Evolutionary conservation across 2,888 invertebrate genomes (phyloP).

Genomic region (Amphipyra tragopoginis): DNA sequence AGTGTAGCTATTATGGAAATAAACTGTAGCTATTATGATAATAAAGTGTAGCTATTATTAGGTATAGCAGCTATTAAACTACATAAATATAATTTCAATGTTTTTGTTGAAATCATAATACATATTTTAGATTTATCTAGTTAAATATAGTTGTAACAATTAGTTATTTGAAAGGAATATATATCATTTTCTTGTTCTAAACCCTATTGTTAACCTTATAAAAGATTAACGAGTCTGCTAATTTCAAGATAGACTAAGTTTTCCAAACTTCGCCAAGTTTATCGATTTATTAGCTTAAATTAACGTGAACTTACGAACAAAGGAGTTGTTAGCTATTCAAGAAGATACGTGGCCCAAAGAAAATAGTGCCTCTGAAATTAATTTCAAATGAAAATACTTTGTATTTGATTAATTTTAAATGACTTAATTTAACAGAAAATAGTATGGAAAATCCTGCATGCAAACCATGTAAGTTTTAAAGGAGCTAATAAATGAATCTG

Average conservation of each 20-base stretch:
- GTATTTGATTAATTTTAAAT: slow-evolving; percentile 4
- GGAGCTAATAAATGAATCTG: slow-evolving; percentile 32
- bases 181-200: slow-evolving; percentile 22
- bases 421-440: slow-evolving; percentile 11
- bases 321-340: not conserved
- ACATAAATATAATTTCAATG: slow-evolving; percentile 20
- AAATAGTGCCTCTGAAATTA: slow-evolving; percentile 30
- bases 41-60: slow-evolving; percentile 28
- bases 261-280: slow-evolving; percentile 3
- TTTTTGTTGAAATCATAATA: slow-evolving; percentile 36
- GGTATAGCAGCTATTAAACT: slow-evolving; percentile 8
- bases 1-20: slow-evolving; percentile 21
- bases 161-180: slow-evolving; percentile 28
- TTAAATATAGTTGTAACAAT: slow-evolving; percentile 30
- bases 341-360: slow-evolving; percentile 9
- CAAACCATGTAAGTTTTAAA: slow-evolving; percentile 20
- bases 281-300: slow-evolving; percentile 4
- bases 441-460: slow-evolving; percentile 5
- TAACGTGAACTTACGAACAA: not conserved
- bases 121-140: slow-evolving; percentile 31
- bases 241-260: slow-evolving; percentile 3
- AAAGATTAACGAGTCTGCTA: not conserved
- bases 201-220: slow-evolving; percentile 12
- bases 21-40: not conserved
- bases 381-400: not conserved